Percentiles rank a stretch among this genome's conserved stretches.
Evolutionary conservation across 2,888 invertebrate genomes (phyloP).

Genomic region (Meteorus cinctellus): DNA sequence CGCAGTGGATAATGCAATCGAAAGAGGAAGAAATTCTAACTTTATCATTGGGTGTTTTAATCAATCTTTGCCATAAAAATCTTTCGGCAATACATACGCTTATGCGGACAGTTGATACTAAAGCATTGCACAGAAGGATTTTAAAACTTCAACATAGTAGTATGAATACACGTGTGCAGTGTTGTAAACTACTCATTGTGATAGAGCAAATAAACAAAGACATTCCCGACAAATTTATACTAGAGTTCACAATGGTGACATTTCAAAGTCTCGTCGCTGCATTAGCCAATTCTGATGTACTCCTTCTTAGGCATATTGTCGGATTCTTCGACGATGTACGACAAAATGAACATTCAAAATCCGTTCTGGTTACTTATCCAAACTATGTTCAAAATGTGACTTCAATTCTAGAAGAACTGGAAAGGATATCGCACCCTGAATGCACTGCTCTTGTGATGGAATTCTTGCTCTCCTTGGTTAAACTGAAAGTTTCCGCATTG

Average conservation of each 20-base stretch:
- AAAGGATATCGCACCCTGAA: slow-evolving; percentile 70
- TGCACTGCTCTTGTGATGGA: slow-evolving; percentile 75
- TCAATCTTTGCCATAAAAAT: slow-evolving; percentile 87
- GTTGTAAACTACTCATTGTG: slow-evolving; percentile 76
- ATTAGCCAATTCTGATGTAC: slow-evolving; percentile 72
- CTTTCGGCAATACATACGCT: slow-evolving; percentile 83
- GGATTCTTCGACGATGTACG: slow-evolving; percentile 76
- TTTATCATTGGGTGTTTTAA: slow-evolving; percentile 81
- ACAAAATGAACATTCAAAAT: slow-evolving; percentile 67
- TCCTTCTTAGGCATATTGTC: slow-evolving; percentile 75
- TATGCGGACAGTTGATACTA: slow-evolving; percentile 82
- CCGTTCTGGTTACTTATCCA: slow-evolving; percentile 64
- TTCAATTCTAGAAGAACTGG: slow-evolving; percentile 68
- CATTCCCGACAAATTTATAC: slow-evolving; percentile 73
- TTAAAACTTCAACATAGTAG: slow-evolving; percentile 75
- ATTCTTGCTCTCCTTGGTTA: slow-evolving; percentile 74
- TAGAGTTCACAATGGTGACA: slow-evolving; percentile 74
- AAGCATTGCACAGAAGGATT: slow-evolving; percentile 79
- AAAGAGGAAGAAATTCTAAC: slow-evolving; percentile 74
- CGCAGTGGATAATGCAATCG: slow-evolving; percentile 79
- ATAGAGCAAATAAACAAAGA: slow-evolving; percentile 75
- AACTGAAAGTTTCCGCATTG: slow-evolving; percentile 71
- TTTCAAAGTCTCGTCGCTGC: slow-evolving; percentile 74
- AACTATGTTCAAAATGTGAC: slow-evolving; percentile 70
- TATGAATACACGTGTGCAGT: slow-evolving; percentile 74